These are phyloP conservation scores for Falco cherrug DNA, from an alignment of 2,797 vertebrate species.

Conservation along the genomic window DNA sequence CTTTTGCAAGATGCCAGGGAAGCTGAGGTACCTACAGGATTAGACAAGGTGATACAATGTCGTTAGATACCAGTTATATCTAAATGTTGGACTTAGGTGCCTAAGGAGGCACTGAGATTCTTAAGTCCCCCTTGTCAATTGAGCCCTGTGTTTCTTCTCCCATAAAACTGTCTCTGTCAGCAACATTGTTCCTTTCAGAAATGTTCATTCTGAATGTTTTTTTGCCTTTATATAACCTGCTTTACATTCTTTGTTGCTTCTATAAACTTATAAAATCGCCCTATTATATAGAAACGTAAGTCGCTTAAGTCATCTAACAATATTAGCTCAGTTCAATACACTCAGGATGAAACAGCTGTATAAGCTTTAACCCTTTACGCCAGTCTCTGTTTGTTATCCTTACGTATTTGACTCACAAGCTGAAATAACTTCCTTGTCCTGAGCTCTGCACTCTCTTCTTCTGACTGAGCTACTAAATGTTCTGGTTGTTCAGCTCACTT, in stretches of 20 bases:
- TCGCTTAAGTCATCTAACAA: background rate
- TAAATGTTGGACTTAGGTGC: background rate
- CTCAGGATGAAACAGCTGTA: background rate
- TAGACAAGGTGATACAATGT: background rate
- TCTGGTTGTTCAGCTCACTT: background rate
- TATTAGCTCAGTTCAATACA: background rate
- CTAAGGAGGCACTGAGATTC: background rate
- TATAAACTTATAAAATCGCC: background rate
- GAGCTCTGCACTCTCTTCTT: background rate
- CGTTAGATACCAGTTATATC: background rate
- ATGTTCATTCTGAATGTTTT: background rate
- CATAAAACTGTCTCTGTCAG: background rate
- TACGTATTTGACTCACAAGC: background rate
- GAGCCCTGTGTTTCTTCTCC: background rate
- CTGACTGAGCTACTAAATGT: background rate
- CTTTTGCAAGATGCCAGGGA: background rate
- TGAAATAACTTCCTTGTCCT: constrained; percentile 38
- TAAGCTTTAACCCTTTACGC: constrained; percentile 55
- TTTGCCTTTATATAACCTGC: background rate
- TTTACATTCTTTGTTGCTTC: constrained; percentile 21
- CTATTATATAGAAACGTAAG: background rate
- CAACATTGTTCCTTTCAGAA: background rate
- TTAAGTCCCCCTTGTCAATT: background rate
- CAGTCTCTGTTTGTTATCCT: constrained; percentile 18
- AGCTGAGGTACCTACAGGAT: background rate